These are phyloP conservation scores for Cinara cedri DNA, from an alignment of 2,888 invertebrate genomes.

Conservation along the genomic window DNA sequence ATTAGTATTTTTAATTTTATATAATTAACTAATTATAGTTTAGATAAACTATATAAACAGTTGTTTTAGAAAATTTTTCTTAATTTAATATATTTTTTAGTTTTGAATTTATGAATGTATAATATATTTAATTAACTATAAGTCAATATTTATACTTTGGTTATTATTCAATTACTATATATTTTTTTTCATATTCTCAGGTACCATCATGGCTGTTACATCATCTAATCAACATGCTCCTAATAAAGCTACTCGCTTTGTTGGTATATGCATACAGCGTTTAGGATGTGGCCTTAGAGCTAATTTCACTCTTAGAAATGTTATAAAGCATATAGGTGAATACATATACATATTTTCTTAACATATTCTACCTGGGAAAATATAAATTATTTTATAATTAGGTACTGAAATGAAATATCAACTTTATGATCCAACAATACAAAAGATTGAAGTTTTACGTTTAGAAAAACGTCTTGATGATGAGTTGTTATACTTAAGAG, in stretches of 20 bases:
- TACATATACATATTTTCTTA: conserved; percentile 1
- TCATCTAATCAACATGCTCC: conserved; percentile 84
- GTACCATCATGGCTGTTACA: conserved; percentile 83
- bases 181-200: conserved; percentile 40
- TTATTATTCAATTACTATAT: conserved; percentile 6
- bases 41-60: too few species aligned
- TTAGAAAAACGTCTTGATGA: conserved; percentile 93
- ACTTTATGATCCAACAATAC: conserved; percentile 91
- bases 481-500: conserved; percentile 84
- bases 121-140: background rate
- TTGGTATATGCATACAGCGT: conserved; percentile 92
- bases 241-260: conserved; percentile 82
- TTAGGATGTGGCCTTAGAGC: conserved; percentile 82
- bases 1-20: too few species aligned
- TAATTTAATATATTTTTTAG: background rate
- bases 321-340: conserved; percentile 77
- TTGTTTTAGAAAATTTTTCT: too few species aligned
- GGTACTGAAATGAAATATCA: conserved; percentile 77
- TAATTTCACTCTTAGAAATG: conserved; percentile 87
- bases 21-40: too few species aligned
- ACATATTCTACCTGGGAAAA: background rate
- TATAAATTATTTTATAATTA: conserved; percentile 59
- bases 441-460: conserved; percentile 85
- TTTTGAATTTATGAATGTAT: background rate
- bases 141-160: background rate